Evolutionary conservation across 1,140 invertebrate genomes (phyloP), one percentile per base, ranked within the genome.

Genomic region (Saccostrea echinata): DNA sequence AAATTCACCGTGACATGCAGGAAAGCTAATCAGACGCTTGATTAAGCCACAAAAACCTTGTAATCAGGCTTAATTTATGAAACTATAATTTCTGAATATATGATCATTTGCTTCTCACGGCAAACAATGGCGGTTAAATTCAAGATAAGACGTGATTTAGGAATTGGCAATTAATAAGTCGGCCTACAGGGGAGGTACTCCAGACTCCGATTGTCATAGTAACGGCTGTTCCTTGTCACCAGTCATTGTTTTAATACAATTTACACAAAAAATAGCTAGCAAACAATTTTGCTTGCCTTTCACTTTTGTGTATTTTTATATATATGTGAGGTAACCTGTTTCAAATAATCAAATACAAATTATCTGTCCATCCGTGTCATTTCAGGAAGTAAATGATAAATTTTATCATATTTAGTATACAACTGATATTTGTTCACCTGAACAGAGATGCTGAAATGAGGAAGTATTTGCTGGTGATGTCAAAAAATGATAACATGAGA

Each of bases 71-170:
- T 76, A 76, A 76, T 76, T 76, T 76, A 76, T 76, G 68, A 76
- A 76, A 76, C 68, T 76, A 76, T 76, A 76, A 76, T 76, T 76
- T 76, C 68, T 76, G 68, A 27, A 76, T 76, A 76, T 76, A 76
- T 76, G 68, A 76, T 76, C 68, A 27, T 76, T 76, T 76, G 33
- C 68, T 76, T 76, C 68, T 76, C 68, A 76, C 68, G 68, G 68
- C 68, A 76, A 76, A 76, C 68, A 76, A 76, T 76, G 68, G 68
- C 24, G 55, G 68, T 33, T 16, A 43, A 33, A 76, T 30, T 30
- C 68, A 33, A 76, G 68, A 76, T 76, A 76, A 76, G 68, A 33
- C 27, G 68, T 76, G 68, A 76, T 76, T 76, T 76, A 76, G 68
- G 68, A 76, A 76, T 76, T 33, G 68, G 68, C 68, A 27, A 76